Evolutionary conservation across 2,888 invertebrate species (phyloP).

Genomic region (Operophtera brumata): DNA sequence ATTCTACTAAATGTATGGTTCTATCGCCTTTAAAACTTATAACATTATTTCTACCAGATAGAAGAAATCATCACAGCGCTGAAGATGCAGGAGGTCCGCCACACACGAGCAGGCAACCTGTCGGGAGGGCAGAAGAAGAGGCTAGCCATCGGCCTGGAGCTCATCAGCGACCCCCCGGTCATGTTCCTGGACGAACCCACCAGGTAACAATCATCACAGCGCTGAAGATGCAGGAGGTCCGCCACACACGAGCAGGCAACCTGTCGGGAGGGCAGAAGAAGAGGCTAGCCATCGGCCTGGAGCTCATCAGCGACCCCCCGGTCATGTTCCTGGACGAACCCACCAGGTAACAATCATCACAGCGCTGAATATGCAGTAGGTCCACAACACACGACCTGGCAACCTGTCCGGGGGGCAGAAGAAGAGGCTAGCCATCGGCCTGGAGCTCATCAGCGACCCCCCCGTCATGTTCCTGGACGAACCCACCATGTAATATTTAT

Average conservation of each 20-base stretch:
- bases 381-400: constrained; percentile 84
- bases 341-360: constrained; percentile 84
- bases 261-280: constrained; percentile 96
- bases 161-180: constrained; percentile 94
- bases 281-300: constrained; percentile 93
- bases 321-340: constrained; percentile 97
- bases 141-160: constrained; percentile 93
- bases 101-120: constrained; percentile 85
- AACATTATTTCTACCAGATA: constrained; percentile 75
- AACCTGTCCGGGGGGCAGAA: constrained; percentile 93
- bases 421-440: constrained; percentile 93
- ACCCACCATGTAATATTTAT: constrained; percentile 88
- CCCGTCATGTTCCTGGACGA: constrained; percentile 96
- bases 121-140: constrained; percentile 96
- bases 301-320: constrained; percentile 94
- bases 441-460: constrained; percentile 95
- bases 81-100: constrained; percentile 83
- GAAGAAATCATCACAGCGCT: constrained; percentile 89
- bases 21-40: too few relatives aligned
- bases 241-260: constrained; percentile 84
- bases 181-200: constrained; percentile 98
- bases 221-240: constrained; percentile 84
- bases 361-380: constrained; percentile 83
- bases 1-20: too few relatives aligned
- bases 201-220: constrained; percentile 80